Base-by-base conservation (phyloP, 2,113 vertebrate species). In the Brachypteracias leptosomus region DNA sequence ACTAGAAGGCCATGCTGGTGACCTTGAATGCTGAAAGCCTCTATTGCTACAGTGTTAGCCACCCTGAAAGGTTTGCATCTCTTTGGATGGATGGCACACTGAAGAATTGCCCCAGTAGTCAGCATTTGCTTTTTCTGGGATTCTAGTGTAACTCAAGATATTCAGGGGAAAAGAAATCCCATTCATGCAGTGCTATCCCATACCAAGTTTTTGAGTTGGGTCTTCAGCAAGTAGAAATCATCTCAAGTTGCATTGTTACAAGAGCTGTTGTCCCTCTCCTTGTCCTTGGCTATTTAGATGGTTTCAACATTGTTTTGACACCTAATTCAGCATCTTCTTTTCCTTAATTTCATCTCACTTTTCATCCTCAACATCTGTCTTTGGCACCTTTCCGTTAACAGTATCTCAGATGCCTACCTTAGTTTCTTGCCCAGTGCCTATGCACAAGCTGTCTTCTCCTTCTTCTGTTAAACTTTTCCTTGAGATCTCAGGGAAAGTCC, bases 51-150 rank as follows among this genome's bases (percentile, higher is more conserved):
- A 54, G 16, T 3, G 28, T 85, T 62, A 66, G 66, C 40, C 46
- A 29, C 58, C 44, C 31, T 51, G 51, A 28, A 68, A 70, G 38
- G 28, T 62, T 83, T 74, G 12, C 52, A 31, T 67, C 19, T 54
- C 47, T 79, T 57, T 35, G 38, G 24, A 14, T 63, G 67, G 77
- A 33, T 17, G 1, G 0, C 7, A 2, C 1, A 0, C 16, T 70
- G 54, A 55, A 88, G 76, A 67, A 47, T 38, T 88, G 35, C 7
- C 59, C 10, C 18, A 15, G 10, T 67, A 26, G 38, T 33, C 16
- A 36, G 14, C 13, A 18, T 63, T 88, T 63, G 14, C 3, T 54
- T 88, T 76, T 91, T 57, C 29, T 77, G 42, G 28, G 24, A 52
- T 76, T 92, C 57, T 88, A 40, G 24, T 87, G 36, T 70, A 63